Evolutionary conservation across 2,888 invertebrate genomes (phyloP).

Genomic region (Yponomeuta malinellus): DNA sequence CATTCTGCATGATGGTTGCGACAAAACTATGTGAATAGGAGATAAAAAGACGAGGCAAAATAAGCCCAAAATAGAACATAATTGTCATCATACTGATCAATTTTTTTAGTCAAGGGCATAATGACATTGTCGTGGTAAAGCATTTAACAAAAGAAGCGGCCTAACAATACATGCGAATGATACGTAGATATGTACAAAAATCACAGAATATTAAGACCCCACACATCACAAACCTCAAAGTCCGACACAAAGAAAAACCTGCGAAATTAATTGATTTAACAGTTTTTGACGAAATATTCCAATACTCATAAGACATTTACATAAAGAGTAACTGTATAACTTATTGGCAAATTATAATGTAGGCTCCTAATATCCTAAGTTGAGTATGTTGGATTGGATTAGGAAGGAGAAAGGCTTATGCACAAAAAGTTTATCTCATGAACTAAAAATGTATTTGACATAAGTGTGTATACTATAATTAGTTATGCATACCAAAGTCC

Average conservation of each 20-base stretch:
- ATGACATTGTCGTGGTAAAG: neutral
- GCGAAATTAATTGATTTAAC: too few relatives aligned
- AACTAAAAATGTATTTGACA: too few relatives aligned
- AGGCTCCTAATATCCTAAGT: too few relatives aligned
- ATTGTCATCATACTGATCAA: neutral
- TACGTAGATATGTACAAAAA: neutral
- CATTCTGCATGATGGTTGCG: neutral
- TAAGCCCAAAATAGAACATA: neutral
- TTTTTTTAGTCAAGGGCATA: slow-evolving; percentile 10
- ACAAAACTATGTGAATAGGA: neutral
- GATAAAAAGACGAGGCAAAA: neutral
- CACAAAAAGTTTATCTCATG: too few relatives aligned
- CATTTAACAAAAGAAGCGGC: slow-evolving; percentile 10
- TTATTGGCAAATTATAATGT: too few relatives aligned
- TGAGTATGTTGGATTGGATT: too few relatives aligned
- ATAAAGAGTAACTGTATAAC: too few relatives aligned
- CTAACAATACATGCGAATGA: slow-evolving; percentile 10
- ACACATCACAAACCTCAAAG: too few relatives aligned
- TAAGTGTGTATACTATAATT: neutral
- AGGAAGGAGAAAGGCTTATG: too few relatives aligned
- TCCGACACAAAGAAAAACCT: too few relatives aligned
- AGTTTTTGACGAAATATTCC: too few relatives aligned
- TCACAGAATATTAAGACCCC: neutral
- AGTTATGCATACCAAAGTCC: neutral
- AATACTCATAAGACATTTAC: too few relatives aligned